A percentile compares a stretch with the other conserved stretches of the same genome.
phyloP scores from a whole-genome alignment of 2,888 invertebrate species.

The Scaptomyza polygonia region DNA sequence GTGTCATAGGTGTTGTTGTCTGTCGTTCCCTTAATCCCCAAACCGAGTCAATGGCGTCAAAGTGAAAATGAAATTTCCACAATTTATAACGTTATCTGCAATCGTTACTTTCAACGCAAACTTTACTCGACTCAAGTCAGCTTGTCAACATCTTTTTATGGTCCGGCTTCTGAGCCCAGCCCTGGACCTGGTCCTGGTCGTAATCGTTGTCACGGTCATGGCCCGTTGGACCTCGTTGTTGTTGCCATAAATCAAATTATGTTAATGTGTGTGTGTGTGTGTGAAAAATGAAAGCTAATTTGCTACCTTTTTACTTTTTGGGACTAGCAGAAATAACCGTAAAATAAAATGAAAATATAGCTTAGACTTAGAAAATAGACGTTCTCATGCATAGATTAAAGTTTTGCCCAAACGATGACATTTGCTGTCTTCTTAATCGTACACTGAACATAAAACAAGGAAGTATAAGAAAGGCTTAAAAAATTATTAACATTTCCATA shows the following conservation, averaged over 20 bases:
- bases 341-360: constrained; percentile 10
- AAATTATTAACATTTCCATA: too few relatives aligned
- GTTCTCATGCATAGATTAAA: constrained; percentile 55
- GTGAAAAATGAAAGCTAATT: constrained; percentile 78
- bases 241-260: constrained; percentile 76
- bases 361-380: constrained; percentile 50
- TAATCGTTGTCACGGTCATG: constrained; percentile 35
- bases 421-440: constrained; percentile 28
- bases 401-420: constrained; percentile 14
- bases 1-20: constrained; percentile 38
- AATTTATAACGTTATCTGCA: constrained; percentile 75
- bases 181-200: neutral
- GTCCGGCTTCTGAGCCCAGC: too few relatives aligned
- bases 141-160: constrained; percentile 55
- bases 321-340: constrained; percentile 35
- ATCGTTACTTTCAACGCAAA: constrained; percentile 44
- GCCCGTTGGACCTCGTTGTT: constrained; percentile 14
- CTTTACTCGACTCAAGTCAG: constrained; percentile 7
- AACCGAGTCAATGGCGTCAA: constrained; percentile 43
- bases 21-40: neutral
- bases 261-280: constrained; percentile 60
- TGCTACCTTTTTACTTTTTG: constrained; percentile 69
- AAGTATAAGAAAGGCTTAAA: neutral
- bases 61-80: constrained; percentile 75
- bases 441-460: constrained; percentile 34